Percentiles rank a stretch among this genome's conserved stretches.
Evolutionary conservation across 2,888 invertebrate genomes (phyloP).

Genomic region (Drosophila buzzatii): DNA sequence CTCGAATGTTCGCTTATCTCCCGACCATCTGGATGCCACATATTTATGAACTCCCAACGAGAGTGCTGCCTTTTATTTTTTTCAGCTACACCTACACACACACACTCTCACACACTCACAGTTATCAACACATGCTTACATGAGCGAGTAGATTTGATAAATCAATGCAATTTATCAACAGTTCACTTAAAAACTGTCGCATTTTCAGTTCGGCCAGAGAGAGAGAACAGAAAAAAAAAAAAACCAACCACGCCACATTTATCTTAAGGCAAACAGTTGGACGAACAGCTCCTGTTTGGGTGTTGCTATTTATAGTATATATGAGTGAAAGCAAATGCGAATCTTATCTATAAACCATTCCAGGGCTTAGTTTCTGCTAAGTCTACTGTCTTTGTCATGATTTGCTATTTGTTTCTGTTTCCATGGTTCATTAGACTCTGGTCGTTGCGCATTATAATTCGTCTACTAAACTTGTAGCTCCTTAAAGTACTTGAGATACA

Average conservation of each 20-base stretch:
- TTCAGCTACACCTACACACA: slow-evolving; percentile 1
- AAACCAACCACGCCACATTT: slow-evolving; percentile 42
- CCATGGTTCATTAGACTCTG: background rate
- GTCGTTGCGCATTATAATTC: background rate
- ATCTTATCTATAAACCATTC: slow-evolving; percentile 63
- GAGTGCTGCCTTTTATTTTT: slow-evolving; percentile 25
- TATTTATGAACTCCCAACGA: slow-evolving; percentile 53
- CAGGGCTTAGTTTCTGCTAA: slow-evolving; percentile 68
- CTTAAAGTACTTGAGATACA: background rate
- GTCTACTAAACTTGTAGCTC: background rate
- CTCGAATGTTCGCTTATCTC: slow-evolving; percentile 54
- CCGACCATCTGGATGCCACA: slow-evolving; percentile 68
- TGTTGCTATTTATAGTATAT: background rate
- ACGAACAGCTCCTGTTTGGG: background rate
- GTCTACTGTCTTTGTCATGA: slow-evolving; percentile 25
- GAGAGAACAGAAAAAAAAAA: slow-evolving; percentile 5
- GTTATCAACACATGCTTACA: slow-evolving; percentile 24
- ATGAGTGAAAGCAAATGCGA: slow-evolving; percentile 26
- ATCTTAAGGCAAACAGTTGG: slow-evolving; percentile 64
- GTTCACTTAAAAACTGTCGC: slow-evolving; percentile 72
- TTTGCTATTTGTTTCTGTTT: background rate
- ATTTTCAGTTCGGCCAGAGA: slow-evolving; percentile 30
- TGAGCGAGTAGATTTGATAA: slow-evolving; percentile 64
- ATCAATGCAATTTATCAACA: slow-evolving; percentile 78
- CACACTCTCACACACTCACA: background rate